Evolutionary conservation across 2,888 invertebrate species (phyloP), one percentile per base, ranked within the genome.

Genomic region (Allygus modestus): DNA sequence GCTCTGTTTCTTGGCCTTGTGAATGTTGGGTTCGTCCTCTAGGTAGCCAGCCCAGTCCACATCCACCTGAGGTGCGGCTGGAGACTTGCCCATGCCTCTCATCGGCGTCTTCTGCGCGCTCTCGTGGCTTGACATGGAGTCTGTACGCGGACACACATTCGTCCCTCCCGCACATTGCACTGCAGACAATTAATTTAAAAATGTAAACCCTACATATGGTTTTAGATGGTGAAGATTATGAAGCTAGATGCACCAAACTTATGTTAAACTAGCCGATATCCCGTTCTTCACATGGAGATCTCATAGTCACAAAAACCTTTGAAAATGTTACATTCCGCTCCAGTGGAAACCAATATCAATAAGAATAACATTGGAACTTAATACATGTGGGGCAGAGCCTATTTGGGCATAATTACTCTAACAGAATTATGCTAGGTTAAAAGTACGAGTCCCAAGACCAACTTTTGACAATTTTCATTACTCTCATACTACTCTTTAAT

Each of bases 1-100:
- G 88, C 95, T 95, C 84, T 96, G 93, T 88, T 96, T 96, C 88
- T 95, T 94, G 12, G 91, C 90, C 1, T 93, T 92, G 73, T 86
- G 87, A 1, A 85, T 82, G 51, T 85, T 82, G 46, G 87, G 85
- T 17, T 92, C 91, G 0, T 91, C 91, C 51, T 91, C 89, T 1
- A 90, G 88, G 87, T 90, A 87, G 20, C 86, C 85, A 85, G 90
- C 90, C 85, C 90, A 90, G 84, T 93, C 92, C 75, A 92, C 91
- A 71, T 92, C 91, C 54, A 90, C 90, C 26, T 92, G 92, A 0
- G 90, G 88, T 5, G 82, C 61, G 33, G 85, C 85, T 28, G 86
- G 79, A 46, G 87, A 87, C 84, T 87, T 86, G 31, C 84, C 86
- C 79, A 4, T n/a, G 83, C 81, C 58, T 69, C 86, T 83, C 15